Evolutionary conservation across 2,888 invertebrate genomes (phyloP).

Genomic region (Drosophila buzzatii): DNA sequence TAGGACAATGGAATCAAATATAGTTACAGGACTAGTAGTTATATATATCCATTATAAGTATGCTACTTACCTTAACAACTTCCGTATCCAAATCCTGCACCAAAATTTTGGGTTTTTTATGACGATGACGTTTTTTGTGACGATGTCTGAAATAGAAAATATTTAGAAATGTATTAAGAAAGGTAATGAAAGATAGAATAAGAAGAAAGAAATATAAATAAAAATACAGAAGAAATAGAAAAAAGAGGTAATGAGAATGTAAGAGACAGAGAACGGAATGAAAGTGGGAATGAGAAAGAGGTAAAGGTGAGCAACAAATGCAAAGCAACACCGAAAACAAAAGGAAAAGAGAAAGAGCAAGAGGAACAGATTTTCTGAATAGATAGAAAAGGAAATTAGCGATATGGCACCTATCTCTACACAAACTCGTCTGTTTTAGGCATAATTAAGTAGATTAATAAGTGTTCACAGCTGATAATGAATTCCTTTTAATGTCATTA

Average conservation of each 20-base stretch:
- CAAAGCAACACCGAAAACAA: too few relatives aligned
- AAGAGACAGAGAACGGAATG: background rate
- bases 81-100: constrained; percentile 85
- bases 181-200: background rate
- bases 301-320: too few relatives aligned
- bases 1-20: background rate
- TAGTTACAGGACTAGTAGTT: too few relatives aligned
- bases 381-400: too few relatives aligned
- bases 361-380: too few relatives aligned
- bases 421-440: background rate
- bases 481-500: background rate
- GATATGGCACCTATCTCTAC: too few relatives aligned
- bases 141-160: constrained; percentile 78
- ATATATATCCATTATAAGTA: background rate
- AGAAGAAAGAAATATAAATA: background rate
- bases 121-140: constrained; percentile 85
- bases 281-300: background rate
- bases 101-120: constrained; percentile 85
- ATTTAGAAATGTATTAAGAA: background rate
- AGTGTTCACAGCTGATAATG: background rate
- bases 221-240: too few relatives aligned
- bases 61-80: constrained; percentile 83
- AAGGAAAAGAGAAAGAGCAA: too few relatives aligned
- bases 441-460: background rate
- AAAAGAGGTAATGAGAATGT: too few relatives aligned